Evolutionary conservation across 2,888 invertebrate species (phyloP).

Genomic region (Drosophila vallismaia): DNA sequence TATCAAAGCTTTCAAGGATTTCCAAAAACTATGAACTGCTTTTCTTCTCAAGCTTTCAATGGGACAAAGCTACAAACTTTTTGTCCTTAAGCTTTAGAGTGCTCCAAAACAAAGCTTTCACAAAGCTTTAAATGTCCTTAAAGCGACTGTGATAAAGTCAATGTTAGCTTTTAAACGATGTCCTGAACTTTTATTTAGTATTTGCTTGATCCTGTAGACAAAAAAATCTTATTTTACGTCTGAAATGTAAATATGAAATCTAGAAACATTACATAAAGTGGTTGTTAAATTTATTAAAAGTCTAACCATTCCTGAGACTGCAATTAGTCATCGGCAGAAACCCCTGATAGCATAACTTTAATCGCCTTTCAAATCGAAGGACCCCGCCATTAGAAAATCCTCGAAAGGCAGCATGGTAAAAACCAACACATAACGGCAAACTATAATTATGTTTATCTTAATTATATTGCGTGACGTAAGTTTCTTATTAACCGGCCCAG

Average conservation of each 20-base stretch:
- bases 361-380: conserved; percentile 33
- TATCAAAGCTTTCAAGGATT: background rate
- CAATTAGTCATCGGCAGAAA: conserved; percentile 6
- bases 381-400: conserved; percentile 44
- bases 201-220: background rate
- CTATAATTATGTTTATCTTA: conserved; percentile 80
- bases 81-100: background rate
- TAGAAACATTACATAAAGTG: background rate
- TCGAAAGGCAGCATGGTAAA: conserved; percentile 31
- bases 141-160: background rate
- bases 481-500: conserved; percentile 70
- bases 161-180: background rate
- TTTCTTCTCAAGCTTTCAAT: background rate
- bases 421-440: conserved; percentile 56
- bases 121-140: background rate
- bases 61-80: background rate
- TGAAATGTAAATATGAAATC: background rate
- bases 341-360: conserved; percentile 45
- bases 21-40: background rate
- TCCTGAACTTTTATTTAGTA: background rate
- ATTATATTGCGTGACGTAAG: conserved; percentile 77
- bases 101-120: background rate
- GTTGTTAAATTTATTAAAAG: conserved; percentile 2
- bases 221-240: background rate
- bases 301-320: background rate